phyloP scores from a whole-genome alignment of 1,140 invertebrate genomes.

The Arion vulgaris region DNA sequence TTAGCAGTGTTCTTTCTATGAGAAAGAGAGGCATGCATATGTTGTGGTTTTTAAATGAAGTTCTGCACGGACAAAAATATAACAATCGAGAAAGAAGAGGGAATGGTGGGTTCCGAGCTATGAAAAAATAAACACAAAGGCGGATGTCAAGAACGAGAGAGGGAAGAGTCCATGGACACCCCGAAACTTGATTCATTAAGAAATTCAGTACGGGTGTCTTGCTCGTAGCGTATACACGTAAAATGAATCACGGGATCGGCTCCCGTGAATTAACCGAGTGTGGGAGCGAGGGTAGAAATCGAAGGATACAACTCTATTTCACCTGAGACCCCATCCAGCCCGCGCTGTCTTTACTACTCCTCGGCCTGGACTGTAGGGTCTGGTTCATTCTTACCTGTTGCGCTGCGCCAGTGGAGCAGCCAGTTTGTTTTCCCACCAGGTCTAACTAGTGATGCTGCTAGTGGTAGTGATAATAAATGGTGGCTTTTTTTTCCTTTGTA shows the following conservation, averaged over 20 bases:
- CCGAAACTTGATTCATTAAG: constrained; percentile 5
- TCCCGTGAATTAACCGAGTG: constrained; percentile 15
- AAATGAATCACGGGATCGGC: neutral
- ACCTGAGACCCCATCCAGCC: neutral
- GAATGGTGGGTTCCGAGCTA: no score
- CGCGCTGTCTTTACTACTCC: neutral
- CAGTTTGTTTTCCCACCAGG: neutral
- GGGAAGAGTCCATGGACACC: constrained; percentile 11
- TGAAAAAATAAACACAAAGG: no score
- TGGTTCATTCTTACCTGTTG: constrained; percentile 9
- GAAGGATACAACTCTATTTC: constrained; percentile 3
- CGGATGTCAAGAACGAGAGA: no score
- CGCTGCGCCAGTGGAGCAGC: neutral
- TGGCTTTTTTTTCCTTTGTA: no score
- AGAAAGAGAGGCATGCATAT: no score
- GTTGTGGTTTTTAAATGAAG: no score
- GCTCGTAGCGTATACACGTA: neutral
- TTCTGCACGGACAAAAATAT: no score
- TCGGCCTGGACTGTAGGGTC: neutral
- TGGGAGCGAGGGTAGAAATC: neutral
- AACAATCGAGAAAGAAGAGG: no score
- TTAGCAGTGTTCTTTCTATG: no score
- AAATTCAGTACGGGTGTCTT: neutral
- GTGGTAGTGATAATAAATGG: neutral
- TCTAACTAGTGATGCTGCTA: neutral